Evolutionary conservation across 2,888 invertebrate species (phyloP), one percentile per base, ranked within the genome.

Genomic region (Syritta pipiens): DNA sequence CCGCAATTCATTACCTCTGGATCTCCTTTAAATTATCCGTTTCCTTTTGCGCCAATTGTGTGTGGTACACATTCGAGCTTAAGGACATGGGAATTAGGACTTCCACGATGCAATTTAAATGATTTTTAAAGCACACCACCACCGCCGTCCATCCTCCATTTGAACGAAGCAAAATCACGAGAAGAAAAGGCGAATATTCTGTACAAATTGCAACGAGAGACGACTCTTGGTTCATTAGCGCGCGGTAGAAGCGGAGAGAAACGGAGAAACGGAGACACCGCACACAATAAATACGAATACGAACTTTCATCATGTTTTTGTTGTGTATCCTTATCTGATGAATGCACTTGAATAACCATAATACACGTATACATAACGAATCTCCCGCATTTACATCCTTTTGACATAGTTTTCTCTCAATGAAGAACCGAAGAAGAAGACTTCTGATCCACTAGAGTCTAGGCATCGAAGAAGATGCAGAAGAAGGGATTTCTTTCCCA

Each of bases 321-420:
- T 17, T 17, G 14, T 37, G 6, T 2, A 44, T 22, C n/a, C 19
- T n/a, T 57, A 42, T 30, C 10, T 22, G 17, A 35, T 14, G 20
- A 19, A 42, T 12, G 12, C n/a, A 12, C 20, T n/a, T 22, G 4
- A 32, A n/a, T 9, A 32, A 24, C 53, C 24, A 24, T 14, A 14
- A 22, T 53, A 40, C 17, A 24, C 7, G 40, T 14, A 24, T 24
- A 10, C 14, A 37, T 32, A 20, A 46, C 24, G 7, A n/a, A 37
- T 48, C 26, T 62, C 24, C 48, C 46, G 19, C 48, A 48, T 63
- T 55, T 48, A 49, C 55, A 72, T 72, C 55, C 40, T 63, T 63
- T 72, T 72, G 71, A 72, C 71, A 72, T 63, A 72, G 71, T 72
- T 72, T 63, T 72, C 48, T n/a, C n/a, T 30, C 63, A 72, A 63